A percentile compares a stretch with the other conserved stretches of the same genome.
phyloP scores from a whole-genome alignment of 2,113 vertebrate genomes.

The Emydocephalus ijimae region DNA sequence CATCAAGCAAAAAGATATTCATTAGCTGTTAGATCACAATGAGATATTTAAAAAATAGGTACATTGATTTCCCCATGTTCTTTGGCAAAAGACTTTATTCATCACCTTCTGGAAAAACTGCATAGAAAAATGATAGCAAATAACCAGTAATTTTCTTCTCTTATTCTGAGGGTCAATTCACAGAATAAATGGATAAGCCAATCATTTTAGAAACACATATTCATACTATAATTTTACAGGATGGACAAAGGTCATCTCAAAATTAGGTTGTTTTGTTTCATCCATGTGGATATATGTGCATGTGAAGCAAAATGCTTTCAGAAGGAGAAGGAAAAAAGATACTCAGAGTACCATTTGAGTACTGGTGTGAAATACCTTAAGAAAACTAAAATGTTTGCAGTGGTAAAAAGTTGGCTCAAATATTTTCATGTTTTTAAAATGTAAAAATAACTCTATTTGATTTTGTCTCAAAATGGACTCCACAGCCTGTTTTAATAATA shows the following conservation, averaged over 20 bases:
- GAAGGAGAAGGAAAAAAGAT: neutral
- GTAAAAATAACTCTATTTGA: neutral
- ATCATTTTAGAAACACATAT: neutral
- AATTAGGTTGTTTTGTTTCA: neutral
- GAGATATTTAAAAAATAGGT: neutral
- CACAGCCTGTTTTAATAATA: neutral
- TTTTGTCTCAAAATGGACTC: neutral
- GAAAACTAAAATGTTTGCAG: neutral
- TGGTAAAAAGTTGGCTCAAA: neutral
- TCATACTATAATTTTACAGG: neutral
- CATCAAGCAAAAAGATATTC: neutral
- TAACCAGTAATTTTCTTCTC: neutral
- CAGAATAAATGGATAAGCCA: neutral
- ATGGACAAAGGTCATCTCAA: neutral
- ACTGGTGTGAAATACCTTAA: neutral
- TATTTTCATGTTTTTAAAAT: neutral
- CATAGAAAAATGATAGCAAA: neutral
- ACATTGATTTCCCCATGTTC: neutral
- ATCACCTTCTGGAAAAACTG: neutral
- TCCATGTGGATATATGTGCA: neutral
- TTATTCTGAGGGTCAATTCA: neutral
- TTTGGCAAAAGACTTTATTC: neutral
- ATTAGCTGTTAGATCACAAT: neutral
- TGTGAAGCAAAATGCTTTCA: neutral
- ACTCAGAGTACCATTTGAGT: neutral